These are phyloP conservation scores for Equus przewalskii DNA, from an alignment of 2,113 vertebrate species.

Conservation along the genomic window DNA sequence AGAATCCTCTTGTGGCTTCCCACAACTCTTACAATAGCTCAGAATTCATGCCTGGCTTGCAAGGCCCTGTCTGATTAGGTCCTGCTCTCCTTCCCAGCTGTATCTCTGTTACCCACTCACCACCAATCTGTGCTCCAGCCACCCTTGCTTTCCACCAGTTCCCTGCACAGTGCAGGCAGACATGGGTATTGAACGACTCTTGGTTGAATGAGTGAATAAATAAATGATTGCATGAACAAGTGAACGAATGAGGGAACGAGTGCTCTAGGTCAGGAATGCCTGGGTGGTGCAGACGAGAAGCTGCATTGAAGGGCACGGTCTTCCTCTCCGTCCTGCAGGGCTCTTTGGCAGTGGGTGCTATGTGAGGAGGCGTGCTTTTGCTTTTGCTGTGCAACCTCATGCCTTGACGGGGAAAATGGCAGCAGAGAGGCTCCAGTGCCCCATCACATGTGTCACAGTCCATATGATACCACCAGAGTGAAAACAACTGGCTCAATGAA, in stretches of 20 bases:
- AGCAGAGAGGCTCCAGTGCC: neutral
- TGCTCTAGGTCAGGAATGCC: neutral
- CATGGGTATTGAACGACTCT: neutral
- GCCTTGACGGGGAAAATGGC: neutral
- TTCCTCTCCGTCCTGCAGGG: neutral
- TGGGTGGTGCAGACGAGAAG: neutral
- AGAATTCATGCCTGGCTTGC: neutral
- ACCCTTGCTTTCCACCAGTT: neutral
- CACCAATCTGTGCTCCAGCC: too few species aligned
- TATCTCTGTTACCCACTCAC: neutral
- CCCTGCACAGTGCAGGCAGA: neutral
- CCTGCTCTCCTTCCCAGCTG: neutral
- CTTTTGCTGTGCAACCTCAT: neutral
- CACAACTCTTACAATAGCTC: too few species aligned
- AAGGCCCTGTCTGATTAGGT: neutral
- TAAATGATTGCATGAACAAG: neutral
- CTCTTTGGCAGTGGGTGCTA: neutral
- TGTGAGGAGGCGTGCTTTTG: neutral
- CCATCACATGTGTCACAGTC: neutral
- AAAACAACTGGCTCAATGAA: neutral
- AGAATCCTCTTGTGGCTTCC: neutral
- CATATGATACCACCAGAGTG: neutral
- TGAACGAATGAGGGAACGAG: neutral
- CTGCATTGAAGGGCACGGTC: neutral
- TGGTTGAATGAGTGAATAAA: neutral